Conservation (phyloP, 1,140 invertebrate genomes). For the Listronotus bonariensis region DNA sequence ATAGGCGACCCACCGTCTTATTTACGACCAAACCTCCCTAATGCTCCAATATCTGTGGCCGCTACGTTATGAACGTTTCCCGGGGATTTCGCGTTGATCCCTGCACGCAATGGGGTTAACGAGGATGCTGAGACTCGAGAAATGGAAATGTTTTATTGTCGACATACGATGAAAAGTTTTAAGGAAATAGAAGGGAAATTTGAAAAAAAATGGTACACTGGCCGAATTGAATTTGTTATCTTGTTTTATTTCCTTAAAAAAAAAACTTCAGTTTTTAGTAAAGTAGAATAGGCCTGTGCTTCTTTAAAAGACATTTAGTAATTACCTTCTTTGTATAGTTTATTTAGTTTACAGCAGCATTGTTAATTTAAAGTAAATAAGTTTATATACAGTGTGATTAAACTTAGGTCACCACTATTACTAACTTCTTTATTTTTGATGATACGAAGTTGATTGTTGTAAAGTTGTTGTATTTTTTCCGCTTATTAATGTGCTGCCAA, state of each 20-base stretch:
- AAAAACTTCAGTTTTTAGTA: too few relatives aligned
- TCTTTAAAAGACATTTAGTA: too few relatives aligned
- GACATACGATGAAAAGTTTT: conserved; percentile 18
- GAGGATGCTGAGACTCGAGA: conserved; percentile 17
- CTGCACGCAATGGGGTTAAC: conserved; percentile 25
- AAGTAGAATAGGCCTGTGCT: too few relatives aligned
- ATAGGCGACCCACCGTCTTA: conserved; percentile 40
- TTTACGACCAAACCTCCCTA: conserved; percentile 43
- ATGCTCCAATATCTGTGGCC: conserved; percentile 40
- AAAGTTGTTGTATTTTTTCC: too few relatives aligned
- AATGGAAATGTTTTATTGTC: conserved; percentile 25
- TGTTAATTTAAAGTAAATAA: too few relatives aligned
- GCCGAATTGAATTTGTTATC: background rate
- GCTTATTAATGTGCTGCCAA: too few relatives aligned
- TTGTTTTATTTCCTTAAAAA: background rate
- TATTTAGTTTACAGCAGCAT: too few relatives aligned
- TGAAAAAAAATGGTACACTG: conserved; percentile 12
- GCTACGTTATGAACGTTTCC: conserved; percentile 44
- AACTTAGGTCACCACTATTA: too few relatives aligned
- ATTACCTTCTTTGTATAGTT: too few relatives aligned
- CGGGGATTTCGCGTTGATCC: conserved; percentile 19
- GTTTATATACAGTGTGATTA: too few relatives aligned
- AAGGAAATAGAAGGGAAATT: conserved; percentile 1
- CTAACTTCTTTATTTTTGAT: too few relatives aligned
- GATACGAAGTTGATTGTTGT: too few relatives aligned